Conservation (phyloP, 2,797 vertebrate genomes). For the Acanthurus tractus region DNA sequence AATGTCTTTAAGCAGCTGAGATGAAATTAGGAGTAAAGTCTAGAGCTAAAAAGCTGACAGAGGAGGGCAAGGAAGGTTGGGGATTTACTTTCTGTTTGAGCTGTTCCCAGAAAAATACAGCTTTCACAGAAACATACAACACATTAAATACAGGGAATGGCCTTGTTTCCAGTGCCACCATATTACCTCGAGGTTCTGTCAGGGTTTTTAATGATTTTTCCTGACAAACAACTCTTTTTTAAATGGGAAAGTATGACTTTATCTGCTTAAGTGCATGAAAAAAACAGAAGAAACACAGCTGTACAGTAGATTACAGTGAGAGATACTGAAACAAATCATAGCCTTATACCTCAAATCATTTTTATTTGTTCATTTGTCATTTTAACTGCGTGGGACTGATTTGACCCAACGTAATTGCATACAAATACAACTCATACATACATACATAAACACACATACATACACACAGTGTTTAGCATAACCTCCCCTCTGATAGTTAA, state of each 20-base stretch:
- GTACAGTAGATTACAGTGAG: constrained; percentile 15
- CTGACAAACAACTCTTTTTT: background rate
- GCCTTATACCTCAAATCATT: constrained; percentile 60
- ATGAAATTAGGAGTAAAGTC: background rate
- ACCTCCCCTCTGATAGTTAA: constrained; percentile 46
- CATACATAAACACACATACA: constrained; percentile 21
- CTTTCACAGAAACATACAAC: constrained; percentile 26
- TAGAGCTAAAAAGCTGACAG: constrained; percentile 32
- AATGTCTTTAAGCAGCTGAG: constrained; percentile 13
- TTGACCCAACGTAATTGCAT: constrained; percentile 47
- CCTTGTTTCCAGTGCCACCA: constrained; percentile 9
- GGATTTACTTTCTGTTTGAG: constrained; percentile 15
- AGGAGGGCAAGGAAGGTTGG: constrained; percentile 18
- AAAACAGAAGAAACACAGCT: constrained; percentile 13
- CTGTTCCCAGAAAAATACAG: constrained; percentile 11
- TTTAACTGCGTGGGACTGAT: constrained; percentile 49
- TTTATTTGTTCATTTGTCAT: constrained; percentile 71
- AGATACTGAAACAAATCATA: constrained; percentile 43
- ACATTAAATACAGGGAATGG: constrained; percentile 1
- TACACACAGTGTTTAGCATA: constrained; percentile 38
- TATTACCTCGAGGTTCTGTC: background rate
- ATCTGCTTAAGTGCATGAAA: constrained; percentile 7
- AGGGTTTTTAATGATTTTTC: background rate
- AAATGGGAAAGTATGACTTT: background rate
- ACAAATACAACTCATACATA: constrained; percentile 60